Evolutionary conservation across 2,797 vertebrate genomes (phyloP), one percentile per base, ranked within the genome.

Genomic region (Percopsis omiscomaycus): DNA sequence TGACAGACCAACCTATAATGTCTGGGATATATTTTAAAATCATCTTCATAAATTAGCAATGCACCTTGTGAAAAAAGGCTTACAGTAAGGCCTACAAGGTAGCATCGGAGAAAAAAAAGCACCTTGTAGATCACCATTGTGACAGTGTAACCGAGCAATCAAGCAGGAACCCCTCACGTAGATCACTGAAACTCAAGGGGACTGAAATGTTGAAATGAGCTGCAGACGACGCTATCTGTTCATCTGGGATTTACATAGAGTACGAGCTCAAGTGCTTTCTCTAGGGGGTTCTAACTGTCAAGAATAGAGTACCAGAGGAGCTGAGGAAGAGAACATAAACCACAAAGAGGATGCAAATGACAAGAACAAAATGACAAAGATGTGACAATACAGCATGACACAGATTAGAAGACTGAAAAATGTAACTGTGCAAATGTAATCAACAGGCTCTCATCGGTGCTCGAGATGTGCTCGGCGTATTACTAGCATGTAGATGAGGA

Each of bases 261-360:
- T 49, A 74, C 58, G 55, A 72, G 68, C 57, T 57, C 32, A 62
- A 71, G 47, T 49, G 59, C 11, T 55, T 63, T 74, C 74, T 71
- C 66, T 30, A 29, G 65, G 72, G 73, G 54, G 62, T 75, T 81
- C n/a, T 15, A 54, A 47, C 63, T 47, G 65, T 56, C 61, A 55
- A 62, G 66, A 55, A 57, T 0, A 45, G 50, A 63, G 64, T 13
- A 16, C 5, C 0, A 74, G 63, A 60, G 50, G n/a, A 15, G 46
- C 44, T 51, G 57, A 70, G 59, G 63, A n/a, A 10, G 27, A 53
- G 37, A 69, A 62, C 59, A 68, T 30, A 66, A 66, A 68, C 42
- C n/a, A 48, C 61, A 16, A 42, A 47, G 45, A 45, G 13, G 45
- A 58, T 2, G 53, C 51, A 76, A 68, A 65, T 30, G 13, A n/a